These are phyloP conservation scores for Colletes latitarsis DNA, from an alignment of 1,140 invertebrate genomes.

Conservation along the genomic window DNA sequence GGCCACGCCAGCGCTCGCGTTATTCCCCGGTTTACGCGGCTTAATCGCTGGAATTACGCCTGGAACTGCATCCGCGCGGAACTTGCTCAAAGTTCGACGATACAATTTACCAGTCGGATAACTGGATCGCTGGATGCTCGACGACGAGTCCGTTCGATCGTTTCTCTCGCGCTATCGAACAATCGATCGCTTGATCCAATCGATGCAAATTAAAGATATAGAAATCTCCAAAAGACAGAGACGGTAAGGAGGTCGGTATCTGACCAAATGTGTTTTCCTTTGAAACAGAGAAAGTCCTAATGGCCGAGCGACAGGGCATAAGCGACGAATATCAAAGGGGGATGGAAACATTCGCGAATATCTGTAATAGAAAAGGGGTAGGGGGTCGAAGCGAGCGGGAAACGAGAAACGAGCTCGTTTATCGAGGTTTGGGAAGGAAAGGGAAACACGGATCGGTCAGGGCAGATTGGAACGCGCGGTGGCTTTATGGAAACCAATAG, in stretches of 20 bases:
- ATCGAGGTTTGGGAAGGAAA: neutral
- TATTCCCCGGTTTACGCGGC: conserved; percentile 18
- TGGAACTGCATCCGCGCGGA: neutral
- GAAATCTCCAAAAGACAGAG: too few relatives aligned
- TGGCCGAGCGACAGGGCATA: too few relatives aligned
- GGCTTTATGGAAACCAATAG: conserved; percentile 25
- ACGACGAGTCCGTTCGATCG: too few relatives aligned
- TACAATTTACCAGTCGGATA: conserved; percentile 12
- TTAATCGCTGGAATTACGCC: conserved; percentile 23
- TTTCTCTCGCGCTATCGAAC: neutral
- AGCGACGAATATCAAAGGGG: neutral
- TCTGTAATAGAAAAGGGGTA: neutral
- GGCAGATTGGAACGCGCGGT: neutral
- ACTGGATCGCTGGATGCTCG: conserved; percentile 10
- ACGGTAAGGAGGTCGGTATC: too few relatives aligned
- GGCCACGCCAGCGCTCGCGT: neutral
- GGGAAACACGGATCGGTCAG: neutral
- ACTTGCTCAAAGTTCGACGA: conserved; percentile 22
- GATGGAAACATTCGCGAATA: neutral
- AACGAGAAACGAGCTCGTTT: conserved; percentile 3
- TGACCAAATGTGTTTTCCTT: neutral
- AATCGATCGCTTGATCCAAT: neutral
- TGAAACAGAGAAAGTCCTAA: too few relatives aligned
- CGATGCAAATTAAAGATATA: too few relatives aligned
- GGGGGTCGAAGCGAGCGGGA: neutral